Conservation (phyloP, 2,888 invertebrate genomes). For the Pseudolycoriella hygida region DNA sequence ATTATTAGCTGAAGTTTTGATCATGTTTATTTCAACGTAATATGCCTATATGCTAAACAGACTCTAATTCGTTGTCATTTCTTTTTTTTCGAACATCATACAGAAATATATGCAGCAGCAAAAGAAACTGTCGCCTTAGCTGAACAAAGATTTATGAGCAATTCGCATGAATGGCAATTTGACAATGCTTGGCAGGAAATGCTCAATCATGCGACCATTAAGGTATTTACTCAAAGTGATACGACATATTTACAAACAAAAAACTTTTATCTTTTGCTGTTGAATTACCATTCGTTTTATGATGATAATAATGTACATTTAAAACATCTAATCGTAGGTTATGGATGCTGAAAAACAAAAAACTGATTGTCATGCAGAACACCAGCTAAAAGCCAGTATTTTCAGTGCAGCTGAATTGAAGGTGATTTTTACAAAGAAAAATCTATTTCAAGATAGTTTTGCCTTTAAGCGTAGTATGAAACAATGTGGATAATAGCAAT, state of each 20-base stretch:
- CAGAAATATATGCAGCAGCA: slow-evolving; percentile 78
- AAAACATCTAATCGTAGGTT: slow-evolving; percentile 35
- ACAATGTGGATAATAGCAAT: too few species aligned
- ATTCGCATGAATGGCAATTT: slow-evolving; percentile 46
- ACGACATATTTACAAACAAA: too few species aligned
- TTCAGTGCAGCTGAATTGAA: slow-evolving; percentile 69
- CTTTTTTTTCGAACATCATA: slow-evolving; percentile 11
- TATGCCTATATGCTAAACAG: too few species aligned
- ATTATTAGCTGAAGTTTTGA: too few species aligned
- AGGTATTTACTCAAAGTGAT: too few species aligned
- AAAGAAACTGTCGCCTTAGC: slow-evolving; percentile 86
- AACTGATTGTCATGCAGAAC: slow-evolving; percentile 73
- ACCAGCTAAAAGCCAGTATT: slow-evolving; percentile 60
- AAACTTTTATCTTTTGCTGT: too few species aligned
- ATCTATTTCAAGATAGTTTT: too few species aligned
- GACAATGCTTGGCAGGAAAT: slow-evolving; percentile 96
- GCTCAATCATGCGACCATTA: slow-evolving; percentile 87
- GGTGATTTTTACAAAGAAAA: slow-evolving; percentile 29
- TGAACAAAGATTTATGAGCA: slow-evolving; percentile 48
- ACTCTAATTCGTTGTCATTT: background rate
- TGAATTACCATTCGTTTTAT: too few species aligned
- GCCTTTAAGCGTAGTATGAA: too few species aligned
- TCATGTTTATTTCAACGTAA: too few species aligned
- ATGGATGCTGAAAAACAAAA: slow-evolving; percentile 88
- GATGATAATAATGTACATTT: slow-evolving; percentile 3